Evolutionary conservation across 2,888 invertebrate genomes (phyloP).

Genomic region (Linnaemya vulpina): DNA sequence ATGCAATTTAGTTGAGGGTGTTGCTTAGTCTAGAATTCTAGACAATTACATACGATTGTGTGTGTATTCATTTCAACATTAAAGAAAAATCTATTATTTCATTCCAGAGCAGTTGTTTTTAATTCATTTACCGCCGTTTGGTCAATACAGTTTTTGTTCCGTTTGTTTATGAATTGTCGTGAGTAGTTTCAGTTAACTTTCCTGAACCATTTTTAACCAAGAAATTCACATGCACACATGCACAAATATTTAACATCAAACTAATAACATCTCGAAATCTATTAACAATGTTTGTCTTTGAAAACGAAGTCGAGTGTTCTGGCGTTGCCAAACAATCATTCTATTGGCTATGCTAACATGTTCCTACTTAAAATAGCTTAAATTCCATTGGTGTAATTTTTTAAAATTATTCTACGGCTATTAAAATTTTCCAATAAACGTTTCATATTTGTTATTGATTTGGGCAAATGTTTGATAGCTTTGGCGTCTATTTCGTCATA

Average conservation of each 20-base stretch:
- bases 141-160: slow-evolving; percentile 65
- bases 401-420: too few species aligned
- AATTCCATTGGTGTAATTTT: too few species aligned
- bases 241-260: not conserved
- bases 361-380: too few species aligned
- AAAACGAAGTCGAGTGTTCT: not conserved
- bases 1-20: slow-evolving; percentile 57
- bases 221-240: not conserved
- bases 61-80: not conserved
- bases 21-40: slow-evolving; percentile 23
- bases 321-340: slow-evolving; percentile 38
- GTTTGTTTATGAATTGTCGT: slow-evolving; percentile 64
- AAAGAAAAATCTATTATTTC: slow-evolving; percentile 2
- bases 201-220: slow-evolving; percentile 61
- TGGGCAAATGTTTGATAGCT: too few species aligned
- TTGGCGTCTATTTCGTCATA: too few species aligned
- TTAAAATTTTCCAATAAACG: too few species aligned
- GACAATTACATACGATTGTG: too few species aligned
- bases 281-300: not conserved
- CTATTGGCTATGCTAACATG: too few species aligned
- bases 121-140: slow-evolving; percentile 66
- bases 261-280: slow-evolving; percentile 14
- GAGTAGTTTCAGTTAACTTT: slow-evolving; percentile 60
- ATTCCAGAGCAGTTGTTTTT: slow-evolving; percentile 60
- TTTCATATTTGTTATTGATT: too few species aligned